These are phyloP conservation scores for Pinctada fucata DNA, from an alignment of 2,888 invertebrate species.

Conservation along the genomic window DNA sequence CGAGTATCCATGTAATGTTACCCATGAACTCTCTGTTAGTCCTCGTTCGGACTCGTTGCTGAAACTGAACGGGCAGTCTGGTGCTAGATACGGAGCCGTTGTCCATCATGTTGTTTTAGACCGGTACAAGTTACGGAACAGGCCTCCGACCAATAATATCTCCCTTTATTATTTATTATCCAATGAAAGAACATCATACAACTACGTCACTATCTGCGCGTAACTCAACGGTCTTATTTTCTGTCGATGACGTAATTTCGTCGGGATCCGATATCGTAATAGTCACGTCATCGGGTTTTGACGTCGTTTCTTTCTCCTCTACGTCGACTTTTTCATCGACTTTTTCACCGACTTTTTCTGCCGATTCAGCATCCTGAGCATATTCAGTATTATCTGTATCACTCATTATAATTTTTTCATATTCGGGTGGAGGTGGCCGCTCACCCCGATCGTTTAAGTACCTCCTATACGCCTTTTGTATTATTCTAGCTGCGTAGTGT, in stretches of 20 bases:
- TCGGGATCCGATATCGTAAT: conserved; percentile 34
- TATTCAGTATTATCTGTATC: conserved; percentile 37
- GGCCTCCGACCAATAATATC: conserved; percentile 5
- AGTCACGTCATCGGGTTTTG: conserved; percentile 24
- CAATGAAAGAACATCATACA: conserved; percentile 52
- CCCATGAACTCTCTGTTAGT: neutral
- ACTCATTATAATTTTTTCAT: conserved; percentile 50
- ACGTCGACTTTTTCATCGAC: conserved; percentile 39
- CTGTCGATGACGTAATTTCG: conserved; percentile 42
- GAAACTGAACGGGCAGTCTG: no score
- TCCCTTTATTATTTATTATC: neutral
- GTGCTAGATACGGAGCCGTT: no score
- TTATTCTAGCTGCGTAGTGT: conserved; percentile 95
- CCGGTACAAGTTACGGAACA: neutral
- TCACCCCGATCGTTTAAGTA: conserved; percentile 72
- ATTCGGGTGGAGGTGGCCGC: conserved; percentile 43
- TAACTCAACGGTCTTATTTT: conserved; percentile 67
- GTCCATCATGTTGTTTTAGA: no score
- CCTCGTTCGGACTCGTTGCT: no score
- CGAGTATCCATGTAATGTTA: neutral
- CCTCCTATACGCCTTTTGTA: conserved; percentile 96
- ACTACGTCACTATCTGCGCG: conserved; percentile 71
- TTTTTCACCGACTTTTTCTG: conserved; percentile 35
- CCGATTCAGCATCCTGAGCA: conserved; percentile 23
- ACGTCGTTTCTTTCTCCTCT: conserved; percentile 30